Evolutionary conservation across 2,888 invertebrate species (phyloP), one percentile per base, ranked within the genome.

Genomic region (Willowsia nigromaculata): DNA sequence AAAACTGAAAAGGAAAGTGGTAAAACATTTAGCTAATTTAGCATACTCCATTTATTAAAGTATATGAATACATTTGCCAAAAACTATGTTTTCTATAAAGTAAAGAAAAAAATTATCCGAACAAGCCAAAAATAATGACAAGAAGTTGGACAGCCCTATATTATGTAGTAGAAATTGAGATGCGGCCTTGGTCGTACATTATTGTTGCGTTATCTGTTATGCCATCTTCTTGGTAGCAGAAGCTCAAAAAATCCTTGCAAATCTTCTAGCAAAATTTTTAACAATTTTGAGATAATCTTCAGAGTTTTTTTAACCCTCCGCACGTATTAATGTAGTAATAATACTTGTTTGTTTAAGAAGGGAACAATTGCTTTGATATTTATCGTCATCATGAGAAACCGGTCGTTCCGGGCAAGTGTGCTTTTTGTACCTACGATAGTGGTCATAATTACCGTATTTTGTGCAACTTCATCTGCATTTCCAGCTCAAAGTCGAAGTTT

Each of bases 331-430:
- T 59, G 18, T 53, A 18, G 7, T 53, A n/a, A 59, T 59, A 59
- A 59, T 59, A 59, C 68, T 33, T 37, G 68, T 68, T 68, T 68
- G 37, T 18, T 15, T n/a, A n/a, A n/a, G 22, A 37, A 59, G 25
- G 59, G 25, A 59, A 27, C 2, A 59, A 27, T 7, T 18, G 22
- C 22, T 53, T 15, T 9, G 5, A 6, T 53, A 59, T 6, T 59
- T 22, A 27, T 18, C 50, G 13, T 85, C 59, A 59, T 43, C 11
- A 47, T 85, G 85, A 22, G 74, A 85, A 85, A 85, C 85, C 85
- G 74, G 85, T 76, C 85, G 37, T 40, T 1, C 2, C 9, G 5
- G 13, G 9, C 30, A 9, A 18, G 5, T 30, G 30, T 30, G 30
- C 2, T 62, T 25, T 25, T 40, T 18, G 22, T 15, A 18, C 1